Evolutionary conservation across 2,113 vertebrate species (phyloP).

Genomic region (Vidua chalybeata): DNA sequence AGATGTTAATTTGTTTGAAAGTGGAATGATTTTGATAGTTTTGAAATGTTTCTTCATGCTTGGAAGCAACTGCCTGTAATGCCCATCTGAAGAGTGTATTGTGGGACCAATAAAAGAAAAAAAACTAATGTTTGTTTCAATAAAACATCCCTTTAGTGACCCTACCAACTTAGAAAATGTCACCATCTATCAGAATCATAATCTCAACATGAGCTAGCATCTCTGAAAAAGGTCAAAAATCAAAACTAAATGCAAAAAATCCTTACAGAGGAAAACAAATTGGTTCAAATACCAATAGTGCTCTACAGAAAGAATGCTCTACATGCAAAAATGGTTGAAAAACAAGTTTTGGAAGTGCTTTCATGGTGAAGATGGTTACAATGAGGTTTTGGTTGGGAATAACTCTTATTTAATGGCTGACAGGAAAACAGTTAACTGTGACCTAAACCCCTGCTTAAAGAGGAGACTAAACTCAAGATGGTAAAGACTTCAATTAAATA

Average conservation of each 20-base stretch:
- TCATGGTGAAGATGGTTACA: neutral
- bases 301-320: neutral
- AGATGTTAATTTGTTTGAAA: neutral
- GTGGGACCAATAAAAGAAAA: neutral
- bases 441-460: neutral
- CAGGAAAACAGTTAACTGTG: neutral
- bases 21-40: neutral
- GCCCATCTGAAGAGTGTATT: neutral
- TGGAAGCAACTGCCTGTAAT: neutral
- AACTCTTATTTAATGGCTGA: neutral
- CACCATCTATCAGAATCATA: slow-evolving; percentile 54
- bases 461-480: neutral
- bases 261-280: neutral
- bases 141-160: slow-evolving; percentile 19
- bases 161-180: slow-evolving; percentile 28
- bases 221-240: slow-evolving; percentile 49
- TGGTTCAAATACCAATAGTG: neutral
- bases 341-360: neutral
- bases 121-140: neutral
- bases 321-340: neutral
- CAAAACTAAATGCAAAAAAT: neutral
- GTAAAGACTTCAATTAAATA: neutral
- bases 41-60: neutral
- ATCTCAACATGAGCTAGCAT: neutral
- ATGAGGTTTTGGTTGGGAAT: neutral